phyloP scores from a whole-genome alignment of 1,140 invertebrate species.

The Leptopilina boulardi region DNA sequence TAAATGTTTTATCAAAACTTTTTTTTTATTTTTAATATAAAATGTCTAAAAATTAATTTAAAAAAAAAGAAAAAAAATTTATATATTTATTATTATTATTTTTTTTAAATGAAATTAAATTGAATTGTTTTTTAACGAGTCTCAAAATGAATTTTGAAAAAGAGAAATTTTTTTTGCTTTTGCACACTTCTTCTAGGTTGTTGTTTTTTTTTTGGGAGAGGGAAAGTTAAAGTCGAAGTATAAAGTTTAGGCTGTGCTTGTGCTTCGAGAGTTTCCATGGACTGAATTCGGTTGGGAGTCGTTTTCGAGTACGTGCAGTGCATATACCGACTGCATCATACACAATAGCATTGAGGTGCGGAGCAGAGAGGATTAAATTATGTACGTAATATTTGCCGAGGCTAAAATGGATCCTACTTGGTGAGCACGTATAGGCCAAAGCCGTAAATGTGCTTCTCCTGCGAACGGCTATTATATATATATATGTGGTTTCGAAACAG shows the following conservation, averaged over 20 bases:
- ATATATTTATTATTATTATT: too few relatives aligned
- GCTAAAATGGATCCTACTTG: conserved; percentile 16
- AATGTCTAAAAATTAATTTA: too few relatives aligned
- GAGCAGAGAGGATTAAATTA: conserved; percentile 13
- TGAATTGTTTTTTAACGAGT: too few relatives aligned
- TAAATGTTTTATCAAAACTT: too few relatives aligned
- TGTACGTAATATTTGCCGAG: conserved; percentile 13
- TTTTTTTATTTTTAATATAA: too few relatives aligned
- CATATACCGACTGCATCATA: conserved; percentile 9
- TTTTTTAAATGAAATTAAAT: too few relatives aligned
- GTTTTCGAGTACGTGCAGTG: conserved; percentile 8
- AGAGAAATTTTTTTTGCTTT: too few relatives aligned
- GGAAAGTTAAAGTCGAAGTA: not conserved
- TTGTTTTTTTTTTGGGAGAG: too few relatives aligned
- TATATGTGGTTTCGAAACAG: too few relatives aligned
- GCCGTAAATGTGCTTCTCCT: not conserved
- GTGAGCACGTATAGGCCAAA: not conserved
- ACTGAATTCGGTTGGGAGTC: conserved; percentile 14
- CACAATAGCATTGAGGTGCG: conserved; percentile 12
- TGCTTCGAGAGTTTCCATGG: not conserved
- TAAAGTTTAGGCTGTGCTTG: not conserved
- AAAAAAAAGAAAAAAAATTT: too few relatives aligned
- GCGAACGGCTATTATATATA: not conserved
- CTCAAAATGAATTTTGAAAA: too few relatives aligned
- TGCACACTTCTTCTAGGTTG: not conserved